Base-by-base conservation (phyloP, 1,140 invertebrate genomes). In the Magallana angulata region DNA sequence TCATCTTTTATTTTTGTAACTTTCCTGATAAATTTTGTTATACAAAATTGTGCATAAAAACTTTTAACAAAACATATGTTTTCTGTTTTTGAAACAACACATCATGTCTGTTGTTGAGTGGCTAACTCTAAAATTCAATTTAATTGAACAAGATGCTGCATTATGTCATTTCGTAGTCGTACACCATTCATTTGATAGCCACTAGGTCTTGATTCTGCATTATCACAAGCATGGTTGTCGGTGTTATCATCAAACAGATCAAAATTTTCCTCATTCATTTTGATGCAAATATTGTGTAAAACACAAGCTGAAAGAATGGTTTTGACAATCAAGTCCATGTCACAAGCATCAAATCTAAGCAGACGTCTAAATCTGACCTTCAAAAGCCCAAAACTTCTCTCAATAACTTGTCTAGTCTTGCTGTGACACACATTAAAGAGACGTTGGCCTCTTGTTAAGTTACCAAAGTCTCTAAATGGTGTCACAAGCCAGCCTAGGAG, bases 381-480 rank as follows among this genome's bases (percentile, higher is more conserved):
- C 56, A 86, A 56, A 11, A 86, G 56, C 7, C 85, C 85, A 60
- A 86, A 86, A 30, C 57, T 57, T 12, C 85, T 58, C 64, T 86
- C 71, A 18, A 81, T 86, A 11, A 81, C 85, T 16, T 59, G 71
- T 81, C 71, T 80, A 68, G 68, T 59, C n/a, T 58, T 57, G 80
- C 85, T 80, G 16, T 68, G 85, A 36, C 59, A 68, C 36, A 48
- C 59, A 68, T 68, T 85, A 24, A 85, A 85, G 4, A 64, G 60
- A n/a, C 36, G 60, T 57, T 68, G 62, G 7, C 71, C 24, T 71
- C 60, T 68, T 7, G 60, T 68, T 68, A 85, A 85, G 57, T 85
- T 85, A 18, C 84, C 84, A 71, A 57, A 71, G 24, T 85, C 84
- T 71, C 62, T 68, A 83, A 86, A 86, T 76, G 85, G 85, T 30